These are phyloP conservation scores for Pseudoatta argentina DNA, from an alignment of 1,140 invertebrate genomes.

Conservation along the genomic window DNA sequence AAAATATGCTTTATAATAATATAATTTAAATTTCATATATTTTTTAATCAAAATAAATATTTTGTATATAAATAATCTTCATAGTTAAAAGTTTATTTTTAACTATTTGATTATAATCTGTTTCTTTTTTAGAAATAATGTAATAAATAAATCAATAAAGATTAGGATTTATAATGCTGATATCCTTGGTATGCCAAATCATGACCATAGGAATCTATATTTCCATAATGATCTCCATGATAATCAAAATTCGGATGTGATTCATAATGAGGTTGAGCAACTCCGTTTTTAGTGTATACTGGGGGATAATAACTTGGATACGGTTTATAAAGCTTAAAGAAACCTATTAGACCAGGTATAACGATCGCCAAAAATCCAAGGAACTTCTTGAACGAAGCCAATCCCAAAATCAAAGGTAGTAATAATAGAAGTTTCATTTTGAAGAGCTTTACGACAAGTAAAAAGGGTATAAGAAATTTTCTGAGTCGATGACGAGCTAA, in stretches of 20 bases:
- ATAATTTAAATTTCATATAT: neutral
- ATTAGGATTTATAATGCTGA: conserved; percentile 83
- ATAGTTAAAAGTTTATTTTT: neutral
- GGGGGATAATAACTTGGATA: conserved; percentile 83
- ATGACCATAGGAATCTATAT: conserved; percentile 88
- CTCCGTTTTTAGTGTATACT: conserved; percentile 86
- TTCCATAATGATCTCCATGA: conserved; percentile 83
- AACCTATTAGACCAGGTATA: conserved; percentile 92
- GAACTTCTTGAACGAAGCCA: conserved; percentile 94
- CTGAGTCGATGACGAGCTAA: conserved; percentile 92
- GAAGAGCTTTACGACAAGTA: conserved; percentile 93
- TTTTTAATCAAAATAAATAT: neutral
- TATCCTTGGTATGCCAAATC: conserved; percentile 91
- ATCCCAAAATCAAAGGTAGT: conserved; percentile 92
- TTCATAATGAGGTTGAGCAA: conserved; percentile 86
- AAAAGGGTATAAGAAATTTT: conserved; percentile 93
- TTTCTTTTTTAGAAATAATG: neutral
- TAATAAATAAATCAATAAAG: neutral
- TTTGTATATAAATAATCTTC: neutral
- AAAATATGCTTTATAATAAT: too few species aligned
- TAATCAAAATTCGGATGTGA: conserved; percentile 81
- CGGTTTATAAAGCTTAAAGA: conserved; percentile 92
- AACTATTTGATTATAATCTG: neutral
- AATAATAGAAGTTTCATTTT: conserved; percentile 93
- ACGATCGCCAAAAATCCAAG: conserved; percentile 92